These are phyloP conservation scores for Anabas testudineus DNA, from an alignment of 2,797 vertebrate species.

Conservation along the genomic window DNA sequence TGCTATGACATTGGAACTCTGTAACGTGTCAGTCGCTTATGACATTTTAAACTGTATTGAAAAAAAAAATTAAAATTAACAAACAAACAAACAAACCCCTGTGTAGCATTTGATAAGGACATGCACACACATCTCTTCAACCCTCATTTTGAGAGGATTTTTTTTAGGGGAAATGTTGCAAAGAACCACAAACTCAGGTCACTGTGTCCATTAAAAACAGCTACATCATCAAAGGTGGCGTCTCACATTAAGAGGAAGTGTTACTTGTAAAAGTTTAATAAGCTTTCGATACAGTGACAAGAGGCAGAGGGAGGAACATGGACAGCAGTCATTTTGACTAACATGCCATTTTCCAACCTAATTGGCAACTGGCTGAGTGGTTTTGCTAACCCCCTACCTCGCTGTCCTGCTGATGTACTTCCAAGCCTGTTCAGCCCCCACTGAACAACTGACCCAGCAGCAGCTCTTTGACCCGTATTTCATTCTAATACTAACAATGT, in stretches of 20 bases:
- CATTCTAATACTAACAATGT: constrained; percentile 42
- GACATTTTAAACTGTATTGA: constrained; percentile 36
- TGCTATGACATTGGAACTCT: constrained; percentile 48
- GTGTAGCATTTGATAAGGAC: constrained; percentile 22
- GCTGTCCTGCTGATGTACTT: constrained; percentile 37
- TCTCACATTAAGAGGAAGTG: constrained; percentile 38
- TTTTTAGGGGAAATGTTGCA: not conserved
- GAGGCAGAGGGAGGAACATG: constrained; percentile 26
- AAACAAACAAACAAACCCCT: too few species aligned
- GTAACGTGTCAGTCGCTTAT: constrained; percentile 40
- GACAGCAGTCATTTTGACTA: constrained; percentile 25
- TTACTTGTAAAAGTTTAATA: constrained; percentile 69
- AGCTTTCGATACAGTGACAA: constrained; percentile 39
- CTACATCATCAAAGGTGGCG: not conserved
- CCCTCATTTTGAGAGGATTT: not conserved
- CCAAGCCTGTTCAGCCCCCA: constrained; percentile 35
- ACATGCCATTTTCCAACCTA: constrained; percentile 70
- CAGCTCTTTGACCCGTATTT: constrained; percentile 61
- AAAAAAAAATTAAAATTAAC: too few species aligned
- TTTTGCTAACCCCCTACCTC: constrained; percentile 10
- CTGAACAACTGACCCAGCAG: constrained; percentile 50
- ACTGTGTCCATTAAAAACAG: not conserved
- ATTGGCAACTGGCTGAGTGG: constrained; percentile 68
- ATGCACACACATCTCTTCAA: not conserved
- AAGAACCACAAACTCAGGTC: not conserved